These are phyloP conservation scores for Agrochola macilenta DNA, from an alignment of 2,888 invertebrate species.

Conservation along the genomic window DNA sequence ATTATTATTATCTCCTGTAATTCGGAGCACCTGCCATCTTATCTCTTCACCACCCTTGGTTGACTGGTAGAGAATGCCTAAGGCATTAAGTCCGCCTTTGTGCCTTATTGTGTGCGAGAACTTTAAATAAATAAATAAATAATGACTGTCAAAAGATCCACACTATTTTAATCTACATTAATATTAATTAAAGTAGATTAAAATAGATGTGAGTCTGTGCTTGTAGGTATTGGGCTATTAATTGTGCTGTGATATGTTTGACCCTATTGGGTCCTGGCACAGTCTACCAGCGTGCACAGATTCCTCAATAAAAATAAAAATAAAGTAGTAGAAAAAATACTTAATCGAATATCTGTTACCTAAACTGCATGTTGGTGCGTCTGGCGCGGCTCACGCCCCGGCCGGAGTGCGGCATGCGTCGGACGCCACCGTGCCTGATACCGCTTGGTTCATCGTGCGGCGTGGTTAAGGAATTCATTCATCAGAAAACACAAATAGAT, in stretches of 20 bases:
- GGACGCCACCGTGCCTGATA: constrained; percentile 93
- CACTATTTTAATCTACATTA: neutral
- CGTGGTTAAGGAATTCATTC: constrained; percentile 86
- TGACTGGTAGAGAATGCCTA: too few species aligned
- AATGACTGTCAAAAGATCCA: neutral
- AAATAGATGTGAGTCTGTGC: neutral
- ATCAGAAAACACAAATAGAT: neutral
- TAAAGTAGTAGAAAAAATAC: too few species aligned
- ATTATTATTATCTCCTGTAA: too few species aligned
- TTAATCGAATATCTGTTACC: constrained; percentile 87
- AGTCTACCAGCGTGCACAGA: too few species aligned
- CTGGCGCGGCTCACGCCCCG: constrained; percentile 95
- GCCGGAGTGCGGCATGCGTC: constrained; percentile 95
- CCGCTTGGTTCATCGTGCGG: constrained; percentile 96
- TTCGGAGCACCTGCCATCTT: too few species aligned
- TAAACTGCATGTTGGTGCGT: constrained; percentile 98
- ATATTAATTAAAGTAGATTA: neutral
- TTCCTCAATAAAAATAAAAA: neutral
- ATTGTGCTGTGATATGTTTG: neutral
- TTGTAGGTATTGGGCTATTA: neutral
- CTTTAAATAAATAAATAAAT: too few species aligned
- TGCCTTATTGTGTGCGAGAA: too few species aligned
- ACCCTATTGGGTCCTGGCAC: neutral
- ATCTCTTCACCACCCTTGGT: too few species aligned
- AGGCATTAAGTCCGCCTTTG: too few species aligned